phyloP scores from a whole-genome alignment of 2,113 vertebrate species.

The Cervus canadensis region DNA sequence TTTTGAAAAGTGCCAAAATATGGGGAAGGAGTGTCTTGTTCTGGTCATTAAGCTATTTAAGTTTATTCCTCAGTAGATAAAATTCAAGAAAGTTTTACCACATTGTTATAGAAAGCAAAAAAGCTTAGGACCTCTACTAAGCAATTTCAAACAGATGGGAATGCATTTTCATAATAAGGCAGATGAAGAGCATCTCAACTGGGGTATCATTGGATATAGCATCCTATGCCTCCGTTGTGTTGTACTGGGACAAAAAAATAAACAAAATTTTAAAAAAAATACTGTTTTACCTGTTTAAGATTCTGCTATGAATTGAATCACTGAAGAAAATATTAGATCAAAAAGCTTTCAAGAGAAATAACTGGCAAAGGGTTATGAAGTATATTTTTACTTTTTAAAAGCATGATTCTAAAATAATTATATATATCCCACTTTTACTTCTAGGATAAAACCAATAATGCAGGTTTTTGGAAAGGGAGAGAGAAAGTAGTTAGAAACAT shows the following conservation, averaged over 20 bases:
- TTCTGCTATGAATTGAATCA: background rate
- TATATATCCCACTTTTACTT: background rate
- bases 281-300: background rate
- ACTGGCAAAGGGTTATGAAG: background rate
- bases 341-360: background rate
- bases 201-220: background rate
- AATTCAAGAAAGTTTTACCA: background rate
- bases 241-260: background rate
- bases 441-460: background rate
- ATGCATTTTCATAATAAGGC: background rate
- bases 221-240: background rate
- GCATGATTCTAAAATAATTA: background rate
- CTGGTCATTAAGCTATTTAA: background rate
- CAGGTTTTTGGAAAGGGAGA: background rate
- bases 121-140: background rate
- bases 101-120: background rate
- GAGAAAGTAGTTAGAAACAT: background rate
- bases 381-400: background rate
- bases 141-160: background rate
- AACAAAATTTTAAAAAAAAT: background rate
- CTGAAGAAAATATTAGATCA: background rate
- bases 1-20: background rate
- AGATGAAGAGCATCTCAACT: background rate
- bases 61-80: background rate
- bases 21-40: background rate